Base-by-base conservation (phyloP, 2,113 vertebrate genomes). In the Indicator indicator region DNA sequence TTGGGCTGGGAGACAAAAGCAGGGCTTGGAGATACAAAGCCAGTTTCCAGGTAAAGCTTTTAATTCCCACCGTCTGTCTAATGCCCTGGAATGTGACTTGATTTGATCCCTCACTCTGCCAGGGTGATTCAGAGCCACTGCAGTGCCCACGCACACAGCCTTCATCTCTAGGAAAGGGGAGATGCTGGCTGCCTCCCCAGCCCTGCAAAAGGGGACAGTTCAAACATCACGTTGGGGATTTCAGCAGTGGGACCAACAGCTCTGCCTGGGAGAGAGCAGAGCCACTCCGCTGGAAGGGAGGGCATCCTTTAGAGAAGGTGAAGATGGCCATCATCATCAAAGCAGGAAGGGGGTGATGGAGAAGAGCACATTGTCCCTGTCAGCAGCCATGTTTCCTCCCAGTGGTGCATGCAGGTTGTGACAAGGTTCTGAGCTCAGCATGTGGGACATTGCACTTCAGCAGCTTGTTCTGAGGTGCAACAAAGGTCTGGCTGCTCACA, bases 41-140 rank as follows among this genome's bases (percentile, higher is more conserved):
- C 91, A 86, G 88, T 94, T 96, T 95, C 94, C 96, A 97, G 96
- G 96, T 97, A 97, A 96, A 97, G 95, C 95, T 94, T 86, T 97
- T 97, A 97, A 97, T 96, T 96, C 95, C 95, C 94, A 93, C 95
- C 89, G 85, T 95, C 96, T 95, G 95, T 86, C 94, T 96, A 95
- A 97, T 96, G 94, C 96, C 92, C 89, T 95, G 95, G 94, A 94
- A 97, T 91, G 95, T 88, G 75, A 89, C 91, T 92, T 38, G 84
- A 1, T 89, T 94, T 95, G 96, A 96, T 94, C 94, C 95, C 87
- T 73, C 6, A 1, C 71, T 85, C 67, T 87, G 63, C 83, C 2
- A 0, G 72, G 86, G 83, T 40, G 24, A 42, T 23, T 42, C 85
- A 67, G 81, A 76, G 70, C 62, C 24, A 26, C 80, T 20, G 65